phyloP scores from a whole-genome alignment of 2,888 invertebrate genomes.

The Petrolisthes manimaculis region DNA sequence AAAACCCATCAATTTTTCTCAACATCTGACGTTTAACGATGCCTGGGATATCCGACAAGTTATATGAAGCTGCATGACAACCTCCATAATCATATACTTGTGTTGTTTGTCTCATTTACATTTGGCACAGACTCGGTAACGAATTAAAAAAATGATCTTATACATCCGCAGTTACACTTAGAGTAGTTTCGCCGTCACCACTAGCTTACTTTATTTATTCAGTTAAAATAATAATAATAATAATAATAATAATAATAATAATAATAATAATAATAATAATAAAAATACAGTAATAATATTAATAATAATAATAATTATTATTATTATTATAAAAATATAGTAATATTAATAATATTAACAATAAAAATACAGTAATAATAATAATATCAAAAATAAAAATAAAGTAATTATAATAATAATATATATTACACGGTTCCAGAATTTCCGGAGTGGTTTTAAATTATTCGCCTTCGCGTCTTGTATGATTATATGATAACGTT shows the following conservation, averaged over 20 bases:
- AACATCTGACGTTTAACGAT: too few relatives aligned
- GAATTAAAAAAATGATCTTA: too few relatives aligned
- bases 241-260: constrained; percentile 20
- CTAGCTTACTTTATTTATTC: neutral
- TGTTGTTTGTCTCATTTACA: too few relatives aligned
- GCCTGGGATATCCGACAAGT: too few relatives aligned
- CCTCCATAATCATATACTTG: too few relatives aligned
- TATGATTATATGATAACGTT: neutral
- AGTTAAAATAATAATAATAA: neutral
- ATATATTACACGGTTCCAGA: neutral
- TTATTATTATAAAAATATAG: neutral
- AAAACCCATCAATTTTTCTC: neutral
- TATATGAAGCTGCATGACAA: too few relatives aligned
- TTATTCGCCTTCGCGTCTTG: neutral
- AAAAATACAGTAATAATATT: neutral
- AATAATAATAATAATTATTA: neutral
- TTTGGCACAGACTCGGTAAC: too few relatives aligned
- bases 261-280: constrained; percentile 16
- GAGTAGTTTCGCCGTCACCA: too few relatives aligned
- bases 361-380: too few relatives aligned
- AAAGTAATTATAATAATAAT: neutral
- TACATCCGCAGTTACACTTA: too few relatives aligned
- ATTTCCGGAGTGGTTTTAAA: neutral
- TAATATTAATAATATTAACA: constrained; percentile 14
- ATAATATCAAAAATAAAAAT: neutral